Base-by-base conservation (phyloP, 2,113 vertebrate genomes). In the Zosterops lateralis region DNA sequence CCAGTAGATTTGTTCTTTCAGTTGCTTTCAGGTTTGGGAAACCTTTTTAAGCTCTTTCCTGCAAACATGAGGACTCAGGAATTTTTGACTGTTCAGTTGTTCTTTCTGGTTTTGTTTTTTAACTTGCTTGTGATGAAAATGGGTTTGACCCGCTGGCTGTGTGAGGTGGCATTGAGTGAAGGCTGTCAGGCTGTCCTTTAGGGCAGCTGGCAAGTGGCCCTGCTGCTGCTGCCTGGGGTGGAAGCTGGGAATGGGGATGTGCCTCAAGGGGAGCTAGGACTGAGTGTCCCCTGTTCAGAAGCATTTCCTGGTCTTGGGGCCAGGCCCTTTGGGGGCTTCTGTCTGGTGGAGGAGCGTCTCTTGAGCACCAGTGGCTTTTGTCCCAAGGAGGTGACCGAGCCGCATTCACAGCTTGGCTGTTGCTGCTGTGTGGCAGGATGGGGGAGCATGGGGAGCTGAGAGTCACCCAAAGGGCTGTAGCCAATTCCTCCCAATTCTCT, bases 361-460 rank as follows among this genome's bases (percentile, higher is more conserved):
- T 38, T 5, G n/a, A 8, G 12, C 2, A 0, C 70, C 7, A 9
- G 2, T 57, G 34, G 53, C 17, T 31, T 50, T 36, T 38, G 6
- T n/a, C 32, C 38, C 7, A 3, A 2, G 2, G 48, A 36, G 38
- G 42, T 1, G 5, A 56, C 10, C 14, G 58, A 60, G 61, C 38
- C 0, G 1, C 0, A 1, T 31, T 18, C 19, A 8, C 3, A 0
- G 71, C 73, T 68, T 10, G 4, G 31, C 51, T 50, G 18, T 16
- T 1, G 4, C 24, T 42, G 16, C 38, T 7, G 18, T 4, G 0
- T 13, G 58, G n/a, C 0, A 3, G 25, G 60, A 3, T 19, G 42
- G 13, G 13, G 40, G 34, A 26, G 18, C 4, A 2, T 4, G 3
- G 40, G 71, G 26, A 26, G 18, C 25, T 47, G 44, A 28, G 65